A percentile compares a stretch with the other conserved stretches of the same genome.
Evolutionary conservation across 2,888 invertebrate species (phyloP).

Genomic region (Chrysotoxum bicinctum): DNA sequence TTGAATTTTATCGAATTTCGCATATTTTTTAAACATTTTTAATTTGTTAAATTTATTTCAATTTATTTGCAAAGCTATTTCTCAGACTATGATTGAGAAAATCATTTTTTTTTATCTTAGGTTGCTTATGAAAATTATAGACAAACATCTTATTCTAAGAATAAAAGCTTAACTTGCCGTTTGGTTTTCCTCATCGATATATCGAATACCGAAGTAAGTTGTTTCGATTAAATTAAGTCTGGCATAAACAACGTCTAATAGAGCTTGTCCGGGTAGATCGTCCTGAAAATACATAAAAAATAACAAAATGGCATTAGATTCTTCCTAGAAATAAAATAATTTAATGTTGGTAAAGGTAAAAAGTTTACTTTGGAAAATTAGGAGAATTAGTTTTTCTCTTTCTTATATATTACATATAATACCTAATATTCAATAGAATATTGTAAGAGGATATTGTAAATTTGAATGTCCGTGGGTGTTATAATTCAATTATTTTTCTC

Average conservation of each 20-base stretch:
- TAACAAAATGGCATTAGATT: not conserved
- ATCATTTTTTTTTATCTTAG: not conserved
- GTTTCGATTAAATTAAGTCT: constrained; percentile 97
- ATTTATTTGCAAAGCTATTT: too few relatives aligned
- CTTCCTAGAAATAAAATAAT: not conserved
- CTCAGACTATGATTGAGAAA: not conserved
- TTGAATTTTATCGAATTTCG: too few relatives aligned
- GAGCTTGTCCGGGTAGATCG: constrained; percentile 93
- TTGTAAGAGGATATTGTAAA: too few relatives aligned
- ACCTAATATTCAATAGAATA: too few relatives aligned
- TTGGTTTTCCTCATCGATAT: constrained; percentile 95
- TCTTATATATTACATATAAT: too few relatives aligned
- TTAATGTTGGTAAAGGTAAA: too few relatives aligned
- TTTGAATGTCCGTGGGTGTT: too few relatives aligned
- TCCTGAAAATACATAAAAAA: constrained; percentile 86
- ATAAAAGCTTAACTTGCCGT: constrained; percentile 86
- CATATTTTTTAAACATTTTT: too few relatives aligned
- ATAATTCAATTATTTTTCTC: too few relatives aligned
- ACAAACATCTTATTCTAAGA: not conserved
- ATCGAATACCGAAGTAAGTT: constrained; percentile 97
- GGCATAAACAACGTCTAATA: constrained; percentile 95
- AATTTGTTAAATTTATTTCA: too few relatives aligned
- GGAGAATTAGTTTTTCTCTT: too few relatives aligned
- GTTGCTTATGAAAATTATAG: not conserved
- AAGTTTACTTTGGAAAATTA: too few relatives aligned